phyloP scores from a whole-genome alignment of 2,113 vertebrate genomes.

The Hippocampus zosterae region DNA sequence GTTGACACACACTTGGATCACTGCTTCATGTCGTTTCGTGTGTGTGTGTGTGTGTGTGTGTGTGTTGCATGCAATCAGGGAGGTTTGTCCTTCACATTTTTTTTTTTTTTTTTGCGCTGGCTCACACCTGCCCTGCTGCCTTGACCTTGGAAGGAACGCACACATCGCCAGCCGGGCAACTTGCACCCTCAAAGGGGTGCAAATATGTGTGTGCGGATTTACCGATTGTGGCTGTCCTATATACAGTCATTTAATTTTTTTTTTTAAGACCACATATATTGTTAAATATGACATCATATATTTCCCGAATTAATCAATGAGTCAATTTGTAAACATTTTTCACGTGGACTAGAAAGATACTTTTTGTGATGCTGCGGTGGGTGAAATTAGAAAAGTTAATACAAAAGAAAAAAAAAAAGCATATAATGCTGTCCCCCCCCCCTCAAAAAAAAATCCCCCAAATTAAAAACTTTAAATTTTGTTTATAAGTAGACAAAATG shows the following conservation, averaged over 20 bases:
- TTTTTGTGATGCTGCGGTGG: too few relatives aligned
- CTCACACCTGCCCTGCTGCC: constrained; percentile 24
- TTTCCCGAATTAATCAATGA: background rate
- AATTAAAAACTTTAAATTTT: too few relatives aligned
- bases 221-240: too few relatives aligned
- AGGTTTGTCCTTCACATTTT: constrained; percentile 7
- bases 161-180: constrained; percentile 21
- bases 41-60: background rate
- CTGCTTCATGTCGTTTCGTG: background rate
- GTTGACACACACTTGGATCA: constrained; percentile 28
- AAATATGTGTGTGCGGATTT: background rate
- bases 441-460: too few relatives aligned
- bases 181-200: background rate
- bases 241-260: background rate
- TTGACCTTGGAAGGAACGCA: constrained; percentile 61
- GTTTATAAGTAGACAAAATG: too few relatives aligned
- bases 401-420: too few relatives aligned
- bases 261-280: background rate
- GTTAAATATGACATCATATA: background rate
- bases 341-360: too few relatives aligned
- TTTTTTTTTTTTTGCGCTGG: background rate
- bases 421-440: too few relatives aligned
- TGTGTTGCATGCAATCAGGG: constrained; percentile 3
- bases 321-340: too few relatives aligned
- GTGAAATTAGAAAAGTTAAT: too few relatives aligned